A percentile compares a stretch with the other conserved stretches of the same genome.
These are phyloP conservation scores for Acronicta aceris DNA, from an alignment of 2,888 invertebrate species.

Conservation along the genomic window DNA sequence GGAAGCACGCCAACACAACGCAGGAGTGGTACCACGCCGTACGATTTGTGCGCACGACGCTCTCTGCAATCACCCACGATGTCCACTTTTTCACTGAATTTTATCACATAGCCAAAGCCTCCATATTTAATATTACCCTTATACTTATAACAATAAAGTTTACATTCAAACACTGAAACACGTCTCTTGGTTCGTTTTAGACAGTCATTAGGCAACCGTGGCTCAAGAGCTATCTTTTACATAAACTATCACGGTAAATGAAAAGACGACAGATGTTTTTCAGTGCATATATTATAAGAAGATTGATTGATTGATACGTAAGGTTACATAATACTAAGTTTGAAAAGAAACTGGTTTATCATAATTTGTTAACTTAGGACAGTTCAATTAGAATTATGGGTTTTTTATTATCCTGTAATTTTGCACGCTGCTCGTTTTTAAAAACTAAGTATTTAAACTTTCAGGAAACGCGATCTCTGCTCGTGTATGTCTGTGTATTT, in stretches of 20 bases:
- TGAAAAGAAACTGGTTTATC: background rate
- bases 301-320: slow-evolving; percentile 15
- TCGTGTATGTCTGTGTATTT: background rate
- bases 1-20: slow-evolving; percentile 69
- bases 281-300: slow-evolving; percentile 19
- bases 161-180: slow-evolving; percentile 9
- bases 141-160: slow-evolving; percentile 16
- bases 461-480: slow-evolving; percentile 11
- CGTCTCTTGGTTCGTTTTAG: slow-evolving; percentile 13
- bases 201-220: slow-evolving; percentile 23
- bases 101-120: slow-evolving; percentile 35
- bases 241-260: slow-evolving; percentile 33
- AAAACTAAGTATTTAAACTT: slow-evolving; percentile 9
- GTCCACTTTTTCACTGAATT: slow-evolving; percentile 58
- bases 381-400: no score
- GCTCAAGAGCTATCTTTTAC: slow-evolving; percentile 30
- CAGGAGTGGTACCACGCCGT: slow-evolving; percentile 46
- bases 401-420: slow-evolving; percentile 13
- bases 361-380: no score
- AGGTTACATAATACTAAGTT: slow-evolving; percentile 22
- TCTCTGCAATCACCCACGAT: slow-evolving; percentile 58
- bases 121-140: slow-evolving; percentile 18
- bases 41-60: slow-evolving; percentile 65
- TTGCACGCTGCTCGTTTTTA: slow-evolving; percentile 45
- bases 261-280: slow-evolving; percentile 44